These are phyloP conservation scores for Hanleya hanleyi DNA, from an alignment of 2,888 invertebrate species.

Conservation along the genomic window DNA sequence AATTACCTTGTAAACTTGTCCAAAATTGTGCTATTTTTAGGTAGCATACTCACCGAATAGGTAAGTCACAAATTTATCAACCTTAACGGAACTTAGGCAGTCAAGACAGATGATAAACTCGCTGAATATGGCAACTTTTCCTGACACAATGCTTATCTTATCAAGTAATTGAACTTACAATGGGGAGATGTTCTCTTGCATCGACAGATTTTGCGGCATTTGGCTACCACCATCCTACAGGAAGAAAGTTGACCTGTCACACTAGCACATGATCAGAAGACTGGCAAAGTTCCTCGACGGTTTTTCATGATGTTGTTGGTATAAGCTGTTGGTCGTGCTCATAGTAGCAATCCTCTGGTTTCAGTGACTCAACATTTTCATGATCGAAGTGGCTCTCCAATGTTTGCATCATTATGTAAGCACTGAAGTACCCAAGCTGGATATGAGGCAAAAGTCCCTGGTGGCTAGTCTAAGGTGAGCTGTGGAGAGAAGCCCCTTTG, in stretches of 20 bases:
- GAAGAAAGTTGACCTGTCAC: not conserved
- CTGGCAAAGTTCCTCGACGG: not conserved
- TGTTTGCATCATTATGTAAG: slow-evolving; percentile 11
- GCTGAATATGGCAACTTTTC: too few relatives aligned
- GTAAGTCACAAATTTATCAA: not conserved
- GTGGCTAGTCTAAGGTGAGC: slow-evolving; percentile 15
- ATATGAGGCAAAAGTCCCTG: slow-evolving; percentile 15
- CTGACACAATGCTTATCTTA: not conserved
- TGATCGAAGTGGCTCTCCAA: slow-evolving; percentile 2
- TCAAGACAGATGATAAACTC: not conserved
- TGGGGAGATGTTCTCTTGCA: not conserved
- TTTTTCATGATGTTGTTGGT: not conserved
- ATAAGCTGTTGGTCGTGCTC: not conserved
- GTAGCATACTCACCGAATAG: not conserved
- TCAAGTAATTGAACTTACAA: not conserved
- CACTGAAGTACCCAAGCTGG: slow-evolving; percentile 11
- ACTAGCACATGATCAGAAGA: not conserved
- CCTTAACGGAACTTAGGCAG: too few relatives aligned
- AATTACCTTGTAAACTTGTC: not conserved
- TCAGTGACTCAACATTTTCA: too few relatives aligned
- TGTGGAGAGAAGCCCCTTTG: slow-evolving; percentile 9
- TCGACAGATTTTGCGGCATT: not conserved
- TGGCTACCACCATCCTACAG: not conserved
- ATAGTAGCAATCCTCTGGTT: slow-evolving; percentile 4
- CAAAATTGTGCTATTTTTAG: not conserved